Base-by-base conservation (phyloP, 2,888 invertebrate genomes). In the Drosophila setosimentum region DNA sequence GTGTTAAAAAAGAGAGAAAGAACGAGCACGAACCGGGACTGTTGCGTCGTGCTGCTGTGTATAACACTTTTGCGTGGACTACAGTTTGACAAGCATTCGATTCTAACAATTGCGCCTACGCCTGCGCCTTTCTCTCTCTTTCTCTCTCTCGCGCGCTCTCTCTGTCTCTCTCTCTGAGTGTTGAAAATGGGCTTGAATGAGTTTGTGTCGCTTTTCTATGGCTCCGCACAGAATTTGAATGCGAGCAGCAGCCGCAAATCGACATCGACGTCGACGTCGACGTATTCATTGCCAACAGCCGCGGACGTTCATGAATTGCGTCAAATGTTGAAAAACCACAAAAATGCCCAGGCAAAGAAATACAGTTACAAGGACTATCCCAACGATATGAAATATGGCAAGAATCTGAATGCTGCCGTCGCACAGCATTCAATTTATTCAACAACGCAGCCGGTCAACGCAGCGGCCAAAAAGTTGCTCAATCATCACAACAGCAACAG, bases 181-280 rank as follows among this genome's bases (percentile, higher is more conserved):
- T 45, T 7, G 16, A 80, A 73, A 68, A 93, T 93, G 93, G 93
- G 93, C 61, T 89, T 93, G 51, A 93, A 93, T 82, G 93, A 93
- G 87, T 93, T 93, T 69, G 93, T 93, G 68, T 91, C 93, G 78
- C 91, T 93, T 78, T 92, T 93, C 86, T 93, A 93, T 76, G 92
- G 91, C 77, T 92, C 91, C 71, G 90, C 91, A 76, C 92, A 92
- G 81, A 92, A 89, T 83, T 86, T 92, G 68, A 88, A 91, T 70
- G 75, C 67, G 62, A 75, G 73, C 72, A 75, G 75, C 72, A 90
- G 73, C 72, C 75, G 73, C 72, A 90, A 90, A 81, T 63, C 74
- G 77, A 68, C 79, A 79, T 60, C 74, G 76, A 68, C 80, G 68
- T 79, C 88, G 71, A 76, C 78, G 73, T 79, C 87, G 71, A 81